Base-by-base conservation (phyloP, 1,140 invertebrate species). In the Musca domestica region DNA sequence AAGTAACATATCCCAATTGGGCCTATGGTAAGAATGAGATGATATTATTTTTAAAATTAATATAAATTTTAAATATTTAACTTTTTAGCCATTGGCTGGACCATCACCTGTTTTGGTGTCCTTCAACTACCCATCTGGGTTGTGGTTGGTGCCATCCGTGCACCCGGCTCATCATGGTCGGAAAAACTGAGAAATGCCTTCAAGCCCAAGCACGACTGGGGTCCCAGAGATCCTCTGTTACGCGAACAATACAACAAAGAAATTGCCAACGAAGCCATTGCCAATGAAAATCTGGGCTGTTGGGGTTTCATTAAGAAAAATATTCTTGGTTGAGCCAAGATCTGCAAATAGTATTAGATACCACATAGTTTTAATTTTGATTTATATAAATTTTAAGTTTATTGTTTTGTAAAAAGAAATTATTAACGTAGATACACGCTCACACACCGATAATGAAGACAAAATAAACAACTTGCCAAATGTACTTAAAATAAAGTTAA, bases 121-220 rank as follows among this genome's bases (percentile, higher is more conserved):
- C 20, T 86, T 0, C 86, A 88, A 71, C 51, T 89, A 17, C 88
- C 88, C 4, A 73, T 88, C 51, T 88, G 87, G 84, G 81, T 84
- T 68, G 66, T 83, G n/a, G 80, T 84, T n/a, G 82, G 83, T 15
- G 74, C 86, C 19, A 63, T 83, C 1, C 76, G 82, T 0, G 84
- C 85, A 20, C 82, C 81, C 3, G 70, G 76, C 12, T 64, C 64
- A 3, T 74, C 73, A 9, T 49, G 77, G 63, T 48, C 68, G 1
- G 74, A 74, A 80, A 87, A 86, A 81, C 70, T 89, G 1, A 46
- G 71, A 4, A 79, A 75, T 2, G 80, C 82, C 0, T 86, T 84
- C 41, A 78, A 61, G 22, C 85, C 84, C 3, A 84, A 83, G 0
- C 71, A 79, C 9, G 74, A 85, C 9, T 89, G 87, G 87, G 87